These are phyloP conservation scores for Mycetomoellerius zeteki DNA, from an alignment of 1,140 invertebrate species.

Conservation along the genomic window DNA sequence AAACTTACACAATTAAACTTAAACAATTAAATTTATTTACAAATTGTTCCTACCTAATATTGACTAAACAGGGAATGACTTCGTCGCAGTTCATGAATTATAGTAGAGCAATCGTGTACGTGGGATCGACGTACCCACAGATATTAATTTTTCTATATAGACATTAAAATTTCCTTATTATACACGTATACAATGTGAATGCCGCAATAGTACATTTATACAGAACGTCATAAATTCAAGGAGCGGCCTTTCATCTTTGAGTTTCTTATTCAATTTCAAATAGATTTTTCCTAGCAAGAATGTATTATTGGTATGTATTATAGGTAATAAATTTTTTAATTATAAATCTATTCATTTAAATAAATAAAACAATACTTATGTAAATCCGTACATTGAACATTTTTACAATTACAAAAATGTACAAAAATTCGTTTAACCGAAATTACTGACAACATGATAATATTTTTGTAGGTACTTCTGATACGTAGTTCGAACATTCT, in stretches of 20 bases:
- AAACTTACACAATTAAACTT: slow-evolving; percentile 5
- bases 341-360: neutral
- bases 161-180: slow-evolving; percentile 39
- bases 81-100: slow-evolving; percentile 40
- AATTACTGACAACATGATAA: slow-evolving; percentile 1
- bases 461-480: neutral
- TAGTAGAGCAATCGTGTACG: slow-evolving; percentile 34
- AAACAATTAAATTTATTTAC: slow-evolving; percentile 76
- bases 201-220: slow-evolving; percentile 27
- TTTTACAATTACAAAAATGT: slow-evolving; percentile 14
- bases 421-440: slow-evolving; percentile 6
- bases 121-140: slow-evolving; percentile 24
- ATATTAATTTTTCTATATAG: slow-evolving; percentile 32
- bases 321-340: neutral
- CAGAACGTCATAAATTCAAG: neutral
- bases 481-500: slow-evolving; percentile 17
- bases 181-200: slow-evolving; percentile 71
- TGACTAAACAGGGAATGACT: slow-evolving; percentile 86
- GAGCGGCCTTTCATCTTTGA: neutral
- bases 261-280: slow-evolving; percentile 4
- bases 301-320: neutral
- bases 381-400: neutral
- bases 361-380: neutral
- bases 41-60: slow-evolving; percentile 85
- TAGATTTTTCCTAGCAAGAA: neutral